Evolutionary conservation across 2,888 invertebrate genomes (phyloP), one percentile per base, ranked within the genome.

Genomic region (Phaedon cochleariae): DNA sequence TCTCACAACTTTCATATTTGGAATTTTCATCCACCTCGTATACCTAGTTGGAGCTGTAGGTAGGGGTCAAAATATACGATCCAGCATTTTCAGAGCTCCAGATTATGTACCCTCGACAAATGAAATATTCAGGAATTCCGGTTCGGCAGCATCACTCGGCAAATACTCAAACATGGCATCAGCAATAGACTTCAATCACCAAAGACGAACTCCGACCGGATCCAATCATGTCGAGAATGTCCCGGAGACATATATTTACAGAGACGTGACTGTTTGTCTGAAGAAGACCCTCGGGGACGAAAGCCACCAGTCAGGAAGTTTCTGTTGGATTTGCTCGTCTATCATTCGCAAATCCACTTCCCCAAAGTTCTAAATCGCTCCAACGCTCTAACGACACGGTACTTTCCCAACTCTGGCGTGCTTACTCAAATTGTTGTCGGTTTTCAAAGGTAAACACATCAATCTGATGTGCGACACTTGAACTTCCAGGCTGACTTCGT

Each of bases 241-340:
- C 57, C 45, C 17, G 26, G 57, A 57, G 26, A 57, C 29, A 41
- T 41, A n/a, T n/a, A 41, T 55, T 55, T 34, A 41, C 41, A 22
- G 22, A 55, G 45, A 26, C 57, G 26, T 37, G 52, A 29, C 26
- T n/a, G 31, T 17, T 22, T 15, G 20, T 26, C 57, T 21, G 26
- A 17, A 45, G 37, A 21, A 45, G n/a, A 45, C 10, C 57, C 26
- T 26, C 37, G 29, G 57, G 57, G 45, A 57, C 45, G 45, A 1
- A 45, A 26, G 7, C 26, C 10, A 1, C 57, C 22, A 26, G 26
- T 26, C 45, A 29, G 6, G 57, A 26, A 26, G 57, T 26, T 45
- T 22, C 9, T 18, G n/a, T 34, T 21, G 41, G 7, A 17, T 37
- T 52, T 55, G 21, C 37, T 55, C 17, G 0, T 55, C n/a, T 20